Evolutionary conservation across 2,113 vertebrate species (phyloP).

Genomic region (Desmodus rotundus): DNA sequence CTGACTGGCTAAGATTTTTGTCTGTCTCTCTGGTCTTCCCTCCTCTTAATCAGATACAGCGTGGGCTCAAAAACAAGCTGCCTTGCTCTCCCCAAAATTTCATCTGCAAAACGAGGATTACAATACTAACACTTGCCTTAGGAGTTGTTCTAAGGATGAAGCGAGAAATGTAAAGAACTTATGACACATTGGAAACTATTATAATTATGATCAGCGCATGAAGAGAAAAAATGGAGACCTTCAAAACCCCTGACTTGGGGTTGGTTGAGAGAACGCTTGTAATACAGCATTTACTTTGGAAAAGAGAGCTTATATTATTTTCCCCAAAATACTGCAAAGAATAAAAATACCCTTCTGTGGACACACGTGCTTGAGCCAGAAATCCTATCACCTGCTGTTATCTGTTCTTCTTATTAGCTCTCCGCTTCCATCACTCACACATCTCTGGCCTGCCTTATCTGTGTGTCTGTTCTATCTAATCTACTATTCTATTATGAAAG

Average conservation of each 20-base stretch:
- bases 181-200: neutral
- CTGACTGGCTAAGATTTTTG: neutral
- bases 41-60: neutral
- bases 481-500: neutral
- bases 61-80: neutral
- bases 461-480: neutral
- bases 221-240: neutral
- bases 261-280: neutral
- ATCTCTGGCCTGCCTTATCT: neutral
- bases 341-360: neutral
- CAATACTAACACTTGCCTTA: neutral
- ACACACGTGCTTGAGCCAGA: neutral
- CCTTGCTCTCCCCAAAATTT: neutral
- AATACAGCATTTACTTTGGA: neutral
- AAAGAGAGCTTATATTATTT: neutral
- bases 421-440: neutral
- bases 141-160: neutral
- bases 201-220: neutral
- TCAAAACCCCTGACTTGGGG: neutral
- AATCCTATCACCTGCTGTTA: neutral
- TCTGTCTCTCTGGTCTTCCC: neutral
- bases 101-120: neutral
- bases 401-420: neutral
- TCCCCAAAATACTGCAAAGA: neutral
- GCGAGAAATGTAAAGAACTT: neutral